A percentile compares a stretch with the other conserved stretches of the same genome.
Evolutionary conservation across 2,888 invertebrate species (phyloP).

Genomic region (Hetaerina titia): DNA sequence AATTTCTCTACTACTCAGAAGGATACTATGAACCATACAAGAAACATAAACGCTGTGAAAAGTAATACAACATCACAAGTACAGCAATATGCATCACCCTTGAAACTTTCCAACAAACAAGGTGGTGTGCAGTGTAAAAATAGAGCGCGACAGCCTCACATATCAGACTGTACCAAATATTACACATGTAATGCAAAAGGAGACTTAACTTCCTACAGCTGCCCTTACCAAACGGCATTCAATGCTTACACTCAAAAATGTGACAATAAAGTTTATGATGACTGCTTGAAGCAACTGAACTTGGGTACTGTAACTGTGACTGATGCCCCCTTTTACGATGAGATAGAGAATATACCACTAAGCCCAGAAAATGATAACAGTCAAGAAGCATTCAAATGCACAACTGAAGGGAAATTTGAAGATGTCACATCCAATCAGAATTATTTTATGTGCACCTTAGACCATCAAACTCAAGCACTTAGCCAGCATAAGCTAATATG

Average conservation of each 20-base stretch:
- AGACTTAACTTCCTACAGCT: not conserved
- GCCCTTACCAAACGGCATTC: conserved; percentile 46
- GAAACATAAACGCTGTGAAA: not conserved
- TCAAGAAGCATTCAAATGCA: not conserved
- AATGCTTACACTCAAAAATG: conserved; percentile 50
- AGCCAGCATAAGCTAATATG: conserved; percentile 9
- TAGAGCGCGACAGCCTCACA: conserved; percentile 26
- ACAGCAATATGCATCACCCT: not conserved
- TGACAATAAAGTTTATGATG: conserved; percentile 19
- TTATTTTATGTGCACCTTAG: conserved; percentile 51
- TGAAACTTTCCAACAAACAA: not conserved
- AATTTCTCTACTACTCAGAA: not conserved
- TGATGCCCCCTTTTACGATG: not conserved
- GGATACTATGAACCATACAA: not conserved
- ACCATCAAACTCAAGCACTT: not conserved
- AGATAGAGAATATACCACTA: not conserved
- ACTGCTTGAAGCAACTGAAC: conserved; percentile 50
- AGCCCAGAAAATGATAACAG: not conserved
- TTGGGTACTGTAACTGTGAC: not conserved
- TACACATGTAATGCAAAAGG: conserved; percentile 25
- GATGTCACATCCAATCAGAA: not conserved
- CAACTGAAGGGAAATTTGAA: conserved; percentile 34
- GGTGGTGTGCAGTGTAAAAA: not conserved
- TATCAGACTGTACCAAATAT: conserved; percentile 29
- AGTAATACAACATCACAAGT: not conserved